Conservation (phyloP, 2,113 vertebrate species). For the Microtus pennsylvanicus region DNA sequence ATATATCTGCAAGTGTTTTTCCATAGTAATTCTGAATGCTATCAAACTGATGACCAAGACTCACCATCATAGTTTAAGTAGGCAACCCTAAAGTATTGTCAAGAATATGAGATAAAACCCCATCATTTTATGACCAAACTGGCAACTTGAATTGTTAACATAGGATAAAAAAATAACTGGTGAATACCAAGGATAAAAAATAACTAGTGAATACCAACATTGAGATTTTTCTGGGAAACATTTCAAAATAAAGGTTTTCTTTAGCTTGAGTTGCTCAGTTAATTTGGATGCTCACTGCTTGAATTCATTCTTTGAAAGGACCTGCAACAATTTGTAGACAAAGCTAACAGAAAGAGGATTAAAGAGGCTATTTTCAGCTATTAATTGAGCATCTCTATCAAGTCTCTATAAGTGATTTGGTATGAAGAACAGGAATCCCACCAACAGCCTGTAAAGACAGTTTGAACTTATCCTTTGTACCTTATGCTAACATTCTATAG, state of each 20-base stretch:
- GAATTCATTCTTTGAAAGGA: neutral
- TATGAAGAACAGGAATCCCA: neutral
- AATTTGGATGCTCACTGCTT: neutral
- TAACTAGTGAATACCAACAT: neutral
- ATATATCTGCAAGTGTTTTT: neutral
- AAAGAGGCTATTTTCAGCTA: neutral
- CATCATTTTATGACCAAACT: neutral
- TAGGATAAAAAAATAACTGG: neutral
- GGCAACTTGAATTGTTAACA: neutral
- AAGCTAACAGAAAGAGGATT: neutral
- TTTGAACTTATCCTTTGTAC: neutral
- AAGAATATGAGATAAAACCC: neutral
- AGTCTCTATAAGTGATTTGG: neutral
- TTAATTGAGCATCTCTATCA: neutral
- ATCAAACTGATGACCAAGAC: neutral
- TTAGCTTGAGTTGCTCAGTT: neutral
- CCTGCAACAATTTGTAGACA: neutral
- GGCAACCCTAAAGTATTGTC: neutral
- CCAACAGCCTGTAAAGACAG: neutral
- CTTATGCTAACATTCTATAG: neutral
- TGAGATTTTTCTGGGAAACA: neutral
- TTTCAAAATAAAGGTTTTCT: constrained; percentile 1
- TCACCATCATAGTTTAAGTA: neutral
- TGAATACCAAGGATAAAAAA: neutral
- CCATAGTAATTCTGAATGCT: neutral